Percentiles rank a stretch among this genome's conserved stretches.
Conservation (phyloP, 2,113 vertebrate genomes). For the Carassius auratus region DNA sequence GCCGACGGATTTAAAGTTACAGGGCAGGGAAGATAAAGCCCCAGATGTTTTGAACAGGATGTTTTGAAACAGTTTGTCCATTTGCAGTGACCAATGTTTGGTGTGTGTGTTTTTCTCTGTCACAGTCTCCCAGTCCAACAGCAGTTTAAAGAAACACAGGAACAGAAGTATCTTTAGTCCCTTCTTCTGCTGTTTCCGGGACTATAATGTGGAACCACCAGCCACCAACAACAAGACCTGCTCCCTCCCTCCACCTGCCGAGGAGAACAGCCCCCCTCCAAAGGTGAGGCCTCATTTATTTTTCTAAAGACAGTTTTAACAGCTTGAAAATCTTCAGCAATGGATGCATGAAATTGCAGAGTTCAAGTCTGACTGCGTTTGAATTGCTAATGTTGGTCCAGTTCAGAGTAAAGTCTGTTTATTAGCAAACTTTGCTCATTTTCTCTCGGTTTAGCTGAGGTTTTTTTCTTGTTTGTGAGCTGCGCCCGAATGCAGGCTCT, state of each 20-base stretch:
- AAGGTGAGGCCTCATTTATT: slow-evolving; percentile 80
- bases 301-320: not conserved
- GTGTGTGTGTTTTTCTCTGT: slow-evolving; percentile 40
- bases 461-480: slow-evolving; percentile 40
- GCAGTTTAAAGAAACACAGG: slow-evolving; percentile 93
- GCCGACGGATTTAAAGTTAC: slow-evolving; percentile 47
- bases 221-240: slow-evolving; percentile 82
- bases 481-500: slow-evolving; percentile 45
- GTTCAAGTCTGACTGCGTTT: not conserved
- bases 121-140: slow-evolving; percentile 86
- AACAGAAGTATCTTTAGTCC: slow-evolving; percentile 94
- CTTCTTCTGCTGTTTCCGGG: slow-evolving; percentile 98
- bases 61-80: slow-evolving; percentile 44
- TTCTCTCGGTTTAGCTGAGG: not conserved
- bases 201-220: slow-evolving; percentile 90
- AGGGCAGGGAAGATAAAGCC: slow-evolving; percentile 52
- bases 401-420: not conserved
- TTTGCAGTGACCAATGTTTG: not conserved
- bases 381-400: not conserved
- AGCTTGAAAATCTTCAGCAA: not conserved
- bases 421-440: not conserved
- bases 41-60: slow-evolving; percentile 55
- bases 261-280: slow-evolving; percentile 91
- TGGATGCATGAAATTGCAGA: not conserved
- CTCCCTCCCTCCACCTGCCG: slow-evolving; percentile 84